These are phyloP conservation scores for Chaenodraco wilsoni DNA, from an alignment of 2,797 vertebrate species.

Conservation along the genomic window DNA sequence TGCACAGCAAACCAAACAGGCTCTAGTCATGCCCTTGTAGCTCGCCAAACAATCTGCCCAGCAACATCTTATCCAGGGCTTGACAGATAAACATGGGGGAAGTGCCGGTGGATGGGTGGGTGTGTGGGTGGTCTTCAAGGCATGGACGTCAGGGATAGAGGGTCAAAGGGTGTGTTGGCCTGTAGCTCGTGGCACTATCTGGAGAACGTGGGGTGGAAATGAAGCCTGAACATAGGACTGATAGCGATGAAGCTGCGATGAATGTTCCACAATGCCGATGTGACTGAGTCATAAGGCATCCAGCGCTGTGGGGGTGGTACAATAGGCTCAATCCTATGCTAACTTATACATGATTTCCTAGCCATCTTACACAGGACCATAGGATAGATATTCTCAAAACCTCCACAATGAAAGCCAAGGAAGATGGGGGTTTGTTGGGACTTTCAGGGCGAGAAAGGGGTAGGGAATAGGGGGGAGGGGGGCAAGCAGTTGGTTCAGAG, in stretches of 20 bases:
- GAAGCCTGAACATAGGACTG: not conserved
- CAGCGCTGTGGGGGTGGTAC: no score
- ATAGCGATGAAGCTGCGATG: not conserved
- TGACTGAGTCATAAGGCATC: not conserved
- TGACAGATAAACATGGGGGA: slow-evolving; percentile 46
- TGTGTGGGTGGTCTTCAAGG: slow-evolving; percentile 44
- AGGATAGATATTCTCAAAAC: not conserved
- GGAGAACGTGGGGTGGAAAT: not conserved
- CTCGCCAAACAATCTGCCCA: slow-evolving; percentile 65
- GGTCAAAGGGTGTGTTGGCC: not conserved
- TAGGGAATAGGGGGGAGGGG: not conserved
- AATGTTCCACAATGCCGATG: slow-evolving; percentile 10
- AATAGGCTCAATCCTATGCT: no score
- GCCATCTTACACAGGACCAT: not conserved
- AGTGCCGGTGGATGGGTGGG: slow-evolving; percentile 1
- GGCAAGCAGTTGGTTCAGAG: slow-evolving; percentile 58
- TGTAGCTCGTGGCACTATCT: not conserved
- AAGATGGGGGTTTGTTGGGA: not conserved
- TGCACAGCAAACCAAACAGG: slow-evolving; percentile 52
- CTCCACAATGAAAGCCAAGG: not conserved
- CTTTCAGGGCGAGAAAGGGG: not conserved
- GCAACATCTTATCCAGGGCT: slow-evolving; percentile 66
- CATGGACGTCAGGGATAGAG: not conserved
- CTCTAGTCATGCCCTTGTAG: slow-evolving; percentile 47
- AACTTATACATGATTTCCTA: not conserved